A percentile compares a stretch with the other conserved stretches of the same genome.
phyloP scores from a whole-genome alignment of 1,140 invertebrate genomes.

The Zeugodacus cucurbitae region DNA sequence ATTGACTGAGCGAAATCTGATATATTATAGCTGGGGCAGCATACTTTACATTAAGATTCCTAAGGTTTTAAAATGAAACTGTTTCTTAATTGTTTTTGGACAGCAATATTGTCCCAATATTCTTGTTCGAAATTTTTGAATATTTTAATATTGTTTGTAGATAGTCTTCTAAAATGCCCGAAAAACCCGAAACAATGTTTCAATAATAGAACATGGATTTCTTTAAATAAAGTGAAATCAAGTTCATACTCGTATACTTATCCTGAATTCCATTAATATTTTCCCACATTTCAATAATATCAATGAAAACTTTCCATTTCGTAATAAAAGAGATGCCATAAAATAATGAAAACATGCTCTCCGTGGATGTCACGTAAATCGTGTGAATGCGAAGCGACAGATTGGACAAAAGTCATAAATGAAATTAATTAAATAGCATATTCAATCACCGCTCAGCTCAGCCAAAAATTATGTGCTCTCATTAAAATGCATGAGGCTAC shows the following conservation, averaged over 20 bases:
- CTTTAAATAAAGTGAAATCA: too few species aligned
- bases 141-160: too few species aligned
- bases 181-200: too few species aligned
- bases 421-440: background rate
- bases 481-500: constrained; percentile 3
- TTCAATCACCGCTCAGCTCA: background rate
- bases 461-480: background rate
- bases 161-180: too few species aligned
- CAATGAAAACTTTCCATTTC: background rate
- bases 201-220: too few species aligned
- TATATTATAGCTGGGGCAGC: background rate
- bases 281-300: background rate
- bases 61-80: too few species aligned
- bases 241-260: too few species aligned
- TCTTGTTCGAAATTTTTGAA: too few species aligned
- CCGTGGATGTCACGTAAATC: background rate
- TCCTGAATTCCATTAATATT: too few species aligned
- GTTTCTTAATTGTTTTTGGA: too few species aligned
- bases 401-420: background rate
- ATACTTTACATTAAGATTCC: too few species aligned
- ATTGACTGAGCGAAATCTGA: background rate
- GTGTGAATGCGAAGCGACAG: background rate
- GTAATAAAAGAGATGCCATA: background rate
- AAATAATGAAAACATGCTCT: background rate
- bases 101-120: too few species aligned